Percentiles rank a stretch among this genome's conserved stretches.
Evolutionary conservation across 2,113 vertebrate species (phyloP).

Genomic region (Sus scrofa): DNA sequence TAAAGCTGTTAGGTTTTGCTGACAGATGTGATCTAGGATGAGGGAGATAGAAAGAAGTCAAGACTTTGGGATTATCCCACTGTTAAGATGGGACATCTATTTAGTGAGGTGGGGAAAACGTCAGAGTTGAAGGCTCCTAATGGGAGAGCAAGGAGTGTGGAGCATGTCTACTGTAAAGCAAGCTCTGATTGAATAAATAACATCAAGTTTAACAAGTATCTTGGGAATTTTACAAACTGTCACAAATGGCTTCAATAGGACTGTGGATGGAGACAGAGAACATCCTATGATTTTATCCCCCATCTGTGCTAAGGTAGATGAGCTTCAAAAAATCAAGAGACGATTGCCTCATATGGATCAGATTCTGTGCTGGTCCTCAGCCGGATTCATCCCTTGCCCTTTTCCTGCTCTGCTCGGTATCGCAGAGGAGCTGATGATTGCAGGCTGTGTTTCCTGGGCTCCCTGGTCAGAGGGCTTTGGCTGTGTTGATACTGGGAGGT

Average conservation of each 20-base stretch:
- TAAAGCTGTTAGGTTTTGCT: background rate
- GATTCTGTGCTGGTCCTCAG: background rate
- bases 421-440: background rate
- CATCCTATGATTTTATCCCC: background rate
- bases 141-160: background rate
- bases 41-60: background rate
- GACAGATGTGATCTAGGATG: background rate
- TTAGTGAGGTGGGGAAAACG: background rate
- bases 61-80: background rate
- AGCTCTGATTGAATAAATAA: background rate
- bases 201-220: background rate
- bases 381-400: background rate
- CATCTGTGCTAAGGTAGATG: background rate
- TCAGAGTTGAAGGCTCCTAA: background rate
- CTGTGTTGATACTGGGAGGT: background rate
- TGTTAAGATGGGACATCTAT: background rate
- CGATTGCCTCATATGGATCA: too few relatives aligned
- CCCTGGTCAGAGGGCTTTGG: background rate
- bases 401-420: background rate
- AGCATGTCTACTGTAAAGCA: background rate
- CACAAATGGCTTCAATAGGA: background rate
- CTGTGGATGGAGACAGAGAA: conserved; percentile 2
- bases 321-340: background rate
- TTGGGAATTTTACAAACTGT: background rate
- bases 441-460: background rate